A percentile compares a stretch with the other conserved stretches of the same genome.
These are phyloP conservation scores for Sylvilagus floridanus DNA, from an alignment of 2,797 vertebrate genomes.

Conservation along the genomic window DNA sequence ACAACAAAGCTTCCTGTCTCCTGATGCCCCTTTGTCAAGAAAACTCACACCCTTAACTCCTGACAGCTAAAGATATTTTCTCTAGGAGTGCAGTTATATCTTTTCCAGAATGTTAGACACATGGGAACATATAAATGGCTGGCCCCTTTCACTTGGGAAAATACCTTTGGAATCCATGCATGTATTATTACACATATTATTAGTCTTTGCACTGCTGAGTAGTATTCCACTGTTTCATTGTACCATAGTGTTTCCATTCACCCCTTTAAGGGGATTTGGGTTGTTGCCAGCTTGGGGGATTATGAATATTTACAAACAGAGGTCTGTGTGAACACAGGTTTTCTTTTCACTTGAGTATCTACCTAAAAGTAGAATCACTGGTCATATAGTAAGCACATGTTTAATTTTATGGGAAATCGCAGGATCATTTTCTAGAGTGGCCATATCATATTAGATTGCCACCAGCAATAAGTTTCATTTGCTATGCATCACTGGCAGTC, in stretches of 20 bases:
- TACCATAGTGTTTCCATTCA: background rate
- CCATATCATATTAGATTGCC: background rate
- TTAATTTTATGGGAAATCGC: background rate
- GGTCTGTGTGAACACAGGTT: background rate
- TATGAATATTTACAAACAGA: background rate
- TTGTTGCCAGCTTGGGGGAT: background rate
- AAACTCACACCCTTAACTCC: background rate
- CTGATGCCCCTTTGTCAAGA: background rate
- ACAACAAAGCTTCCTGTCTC: background rate
- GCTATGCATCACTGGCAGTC: background rate
- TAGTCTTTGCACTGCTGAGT: background rate
- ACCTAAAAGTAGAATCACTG: background rate
- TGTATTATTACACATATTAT: background rate
- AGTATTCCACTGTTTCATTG: background rate
- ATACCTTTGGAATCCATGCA: conserved; percentile 16
- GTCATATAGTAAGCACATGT: background rate
- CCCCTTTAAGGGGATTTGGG: background rate
- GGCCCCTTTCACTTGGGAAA: background rate
- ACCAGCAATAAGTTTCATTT: background rate
- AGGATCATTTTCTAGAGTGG: background rate
- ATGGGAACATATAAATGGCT: background rate
- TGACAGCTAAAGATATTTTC: background rate
- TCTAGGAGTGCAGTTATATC: background rate
- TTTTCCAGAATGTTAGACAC: conserved; percentile 39
- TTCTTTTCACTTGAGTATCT: background rate